These are phyloP conservation scores for Clupea harengus DNA, from an alignment of 2,113 vertebrate species.

Conservation along the genomic window DNA sequence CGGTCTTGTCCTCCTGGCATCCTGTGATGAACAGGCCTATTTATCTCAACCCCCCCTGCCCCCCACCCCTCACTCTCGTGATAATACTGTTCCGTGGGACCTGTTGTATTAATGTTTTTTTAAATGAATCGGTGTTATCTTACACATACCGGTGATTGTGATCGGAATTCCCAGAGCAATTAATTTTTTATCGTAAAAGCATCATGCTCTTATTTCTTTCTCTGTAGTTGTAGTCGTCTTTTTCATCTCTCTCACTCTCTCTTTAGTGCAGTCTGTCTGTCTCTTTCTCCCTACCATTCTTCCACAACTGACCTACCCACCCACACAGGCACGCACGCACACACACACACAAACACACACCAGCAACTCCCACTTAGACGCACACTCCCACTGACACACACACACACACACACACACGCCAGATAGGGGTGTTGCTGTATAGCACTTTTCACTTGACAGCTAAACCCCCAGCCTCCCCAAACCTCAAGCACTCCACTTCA, in stretches of 20 bases:
- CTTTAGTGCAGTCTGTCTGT: neutral
- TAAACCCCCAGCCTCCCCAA: conserved; percentile 50
- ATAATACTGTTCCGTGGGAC: neutral
- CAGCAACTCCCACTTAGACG: neutral
- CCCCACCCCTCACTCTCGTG: conserved; percentile 27
- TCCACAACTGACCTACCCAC: neutral
- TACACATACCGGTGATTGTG: conserved; percentile 54
- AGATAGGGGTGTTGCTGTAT: conserved; percentile 52
- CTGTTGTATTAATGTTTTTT: conserved; percentile 35
- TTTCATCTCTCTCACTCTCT: conserved; percentile 11
- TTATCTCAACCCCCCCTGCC: conserved; percentile 29
- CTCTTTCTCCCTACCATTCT: neutral
- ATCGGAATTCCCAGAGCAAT: conserved; percentile 64
- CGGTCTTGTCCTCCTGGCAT: conserved; percentile 44
- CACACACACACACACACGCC: conserved; percentile 20
- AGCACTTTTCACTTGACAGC: conserved; percentile 52
- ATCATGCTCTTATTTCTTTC: neutral
- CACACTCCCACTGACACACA: conserved; percentile 28
- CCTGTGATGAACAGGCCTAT: conserved; percentile 30
- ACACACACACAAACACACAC: neutral
- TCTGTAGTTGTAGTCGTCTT: neutral
- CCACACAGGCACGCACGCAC: neutral
- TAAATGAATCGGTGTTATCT: conserved; percentile 49
- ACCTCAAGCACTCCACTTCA: conserved; percentile 60
- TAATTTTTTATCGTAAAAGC: conserved; percentile 54